A percentile compares a stretch with the other conserved stretches of the same genome.
Conservation (phyloP, 2,888 invertebrate genomes). For the Plebejus melissa region DNA sequence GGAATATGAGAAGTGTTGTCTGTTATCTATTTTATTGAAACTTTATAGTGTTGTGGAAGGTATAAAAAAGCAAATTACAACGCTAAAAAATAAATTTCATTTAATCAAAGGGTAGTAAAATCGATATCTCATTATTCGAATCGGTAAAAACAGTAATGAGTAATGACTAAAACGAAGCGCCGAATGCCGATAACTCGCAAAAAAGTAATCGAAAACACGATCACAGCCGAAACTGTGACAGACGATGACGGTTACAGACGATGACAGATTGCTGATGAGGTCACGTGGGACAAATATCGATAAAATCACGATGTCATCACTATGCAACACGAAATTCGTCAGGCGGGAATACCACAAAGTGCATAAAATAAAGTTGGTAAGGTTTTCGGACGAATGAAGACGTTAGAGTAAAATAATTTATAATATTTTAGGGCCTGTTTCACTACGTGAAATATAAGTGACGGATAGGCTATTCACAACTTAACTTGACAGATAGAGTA, state of each 20-base stretch:
- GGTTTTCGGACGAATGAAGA: too few relatives aligned
- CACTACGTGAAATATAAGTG: too few relatives aligned
- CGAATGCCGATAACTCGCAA: constrained; percentile 14
- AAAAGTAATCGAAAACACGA: constrained; percentile 24
- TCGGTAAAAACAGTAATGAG: neutral
- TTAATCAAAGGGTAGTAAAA: neutral
- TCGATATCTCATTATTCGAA: neutral
- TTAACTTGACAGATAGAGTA: too few relatives aligned
- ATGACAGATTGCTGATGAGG: constrained; percentile 11
- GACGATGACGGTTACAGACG: neutral
- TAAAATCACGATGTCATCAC: constrained; percentile 3
- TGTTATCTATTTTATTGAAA: neutral
- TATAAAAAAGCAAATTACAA: neutral
- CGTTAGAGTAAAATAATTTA: too few relatives aligned
- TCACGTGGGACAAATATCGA: neutral
- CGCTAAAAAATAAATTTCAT: neutral
- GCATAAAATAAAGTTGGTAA: too few relatives aligned
- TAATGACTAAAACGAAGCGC: constrained; percentile 2
- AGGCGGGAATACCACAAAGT: too few relatives aligned
- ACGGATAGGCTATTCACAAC: too few relatives aligned
- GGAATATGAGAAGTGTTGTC: neutral
- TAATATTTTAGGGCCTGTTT: too few relatives aligned
- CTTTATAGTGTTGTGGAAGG: neutral
- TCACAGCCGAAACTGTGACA: constrained; percentile 12
- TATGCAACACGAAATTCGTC: neutral